phyloP scores from a whole-genome alignment of 2,888 invertebrate species.

The Cheilosia grossa region DNA sequence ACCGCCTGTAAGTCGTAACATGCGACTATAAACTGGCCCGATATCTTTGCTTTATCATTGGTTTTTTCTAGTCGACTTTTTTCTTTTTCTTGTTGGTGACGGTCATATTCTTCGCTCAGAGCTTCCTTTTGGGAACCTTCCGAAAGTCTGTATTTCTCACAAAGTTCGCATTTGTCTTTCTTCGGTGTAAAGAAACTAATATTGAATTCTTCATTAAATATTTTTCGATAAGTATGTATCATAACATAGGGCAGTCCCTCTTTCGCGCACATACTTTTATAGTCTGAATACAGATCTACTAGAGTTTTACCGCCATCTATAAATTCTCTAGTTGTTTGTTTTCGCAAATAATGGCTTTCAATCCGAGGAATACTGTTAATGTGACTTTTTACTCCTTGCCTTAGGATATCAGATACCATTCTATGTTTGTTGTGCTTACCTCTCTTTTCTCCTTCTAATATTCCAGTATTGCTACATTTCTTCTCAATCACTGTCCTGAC shows the following conservation, averaged over 20 bases:
- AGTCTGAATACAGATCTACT: neutral
- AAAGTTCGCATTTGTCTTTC: constrained; percentile 65
- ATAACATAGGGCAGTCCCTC: constrained; percentile 13
- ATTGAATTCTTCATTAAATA: constrained; percentile 67
- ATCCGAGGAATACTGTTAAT: constrained; percentile 4
- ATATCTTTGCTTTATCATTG: constrained; percentile 16
- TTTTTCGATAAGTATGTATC: constrained; percentile 50
- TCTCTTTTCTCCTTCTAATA: constrained; percentile 9
- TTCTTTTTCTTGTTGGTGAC: constrained; percentile 15
- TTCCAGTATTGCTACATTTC: neutral
- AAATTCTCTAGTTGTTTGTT: neutral
- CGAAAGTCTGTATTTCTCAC: constrained; percentile 45
- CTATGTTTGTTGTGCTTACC: constrained; percentile 1
- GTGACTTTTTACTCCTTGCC: constrained; percentile 4
- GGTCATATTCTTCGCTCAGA: constrained; percentile 1
- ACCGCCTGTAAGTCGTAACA: constrained; percentile 75
- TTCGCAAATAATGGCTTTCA: no score
- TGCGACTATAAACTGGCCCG: constrained; percentile 23
- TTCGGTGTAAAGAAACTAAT: constrained; percentile 67
- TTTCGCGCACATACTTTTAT: neutral
- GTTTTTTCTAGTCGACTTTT: constrained; percentile 17
- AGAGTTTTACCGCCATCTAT: constrained; percentile 14
- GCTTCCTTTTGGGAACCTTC: constrained; percentile 31
- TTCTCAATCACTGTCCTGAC: constrained; percentile 5
- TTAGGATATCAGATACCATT: neutral